Conservation (phyloP, 2,797 vertebrate species). For the Alcedo atthis region DNA sequence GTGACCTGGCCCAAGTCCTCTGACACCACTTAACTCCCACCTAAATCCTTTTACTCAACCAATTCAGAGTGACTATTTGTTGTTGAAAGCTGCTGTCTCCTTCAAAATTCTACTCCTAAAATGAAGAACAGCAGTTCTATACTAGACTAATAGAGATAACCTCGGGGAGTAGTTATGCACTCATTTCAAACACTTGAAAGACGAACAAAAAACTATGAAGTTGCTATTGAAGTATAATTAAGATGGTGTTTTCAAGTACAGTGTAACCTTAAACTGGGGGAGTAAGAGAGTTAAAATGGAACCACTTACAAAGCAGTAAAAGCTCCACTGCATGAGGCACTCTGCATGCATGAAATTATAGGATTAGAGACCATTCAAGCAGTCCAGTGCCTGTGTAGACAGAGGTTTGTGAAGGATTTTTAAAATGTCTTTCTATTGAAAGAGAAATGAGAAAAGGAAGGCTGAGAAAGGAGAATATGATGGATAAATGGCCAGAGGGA, state of each 20-base stretch:
- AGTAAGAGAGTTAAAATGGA: constrained; percentile 53
- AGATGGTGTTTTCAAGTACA: constrained; percentile 58
- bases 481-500: not conserved
- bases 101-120: constrained; percentile 16
- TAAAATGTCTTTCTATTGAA: not conserved
- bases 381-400: not conserved
- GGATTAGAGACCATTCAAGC: constrained; percentile 51
- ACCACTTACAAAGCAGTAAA: constrained; percentile 43
- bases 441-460: not conserved
- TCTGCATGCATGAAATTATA: constrained; percentile 44
- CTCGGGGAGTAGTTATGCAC: constrained; percentile 18
- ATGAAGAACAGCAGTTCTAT: not conserved
- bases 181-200: constrained; percentile 47
- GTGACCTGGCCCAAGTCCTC: not conserved
- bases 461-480: not conserved
- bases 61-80: not conserved
- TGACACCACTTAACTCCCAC: not conserved
- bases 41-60: rapidly evolving
- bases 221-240: constrained; percentile 63
- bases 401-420: not conserved
- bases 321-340: constrained; percentile 39
- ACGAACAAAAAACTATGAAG: constrained; percentile 24
- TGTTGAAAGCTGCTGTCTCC: not conserved
- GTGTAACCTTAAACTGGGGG: constrained; percentile 52
- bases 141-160: constrained; percentile 6